Conservation (phyloP, 2,113 vertebrate species). For the Sturnira hondurensis region DNA sequence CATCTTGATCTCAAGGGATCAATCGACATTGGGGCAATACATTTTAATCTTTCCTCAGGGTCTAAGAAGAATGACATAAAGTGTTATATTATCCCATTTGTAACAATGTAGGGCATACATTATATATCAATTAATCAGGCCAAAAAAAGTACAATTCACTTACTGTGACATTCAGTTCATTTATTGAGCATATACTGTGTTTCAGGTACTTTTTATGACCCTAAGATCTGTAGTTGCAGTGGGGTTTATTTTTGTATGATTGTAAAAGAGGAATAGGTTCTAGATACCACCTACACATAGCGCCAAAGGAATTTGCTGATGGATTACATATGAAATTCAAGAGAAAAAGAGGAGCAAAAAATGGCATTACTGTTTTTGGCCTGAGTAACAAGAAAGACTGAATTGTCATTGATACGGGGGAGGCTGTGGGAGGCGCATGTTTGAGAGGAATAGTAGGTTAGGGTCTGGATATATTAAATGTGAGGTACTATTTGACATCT, state of each 20-base stretch:
- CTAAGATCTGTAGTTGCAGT: not conserved
- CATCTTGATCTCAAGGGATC: not conserved
- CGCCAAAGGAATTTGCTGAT: not conserved
- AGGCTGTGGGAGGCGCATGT: not conserved
- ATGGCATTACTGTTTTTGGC: not conserved
- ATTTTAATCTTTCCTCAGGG: not conserved
- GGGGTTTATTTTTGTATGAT: not conserved
- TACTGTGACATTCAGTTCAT: not conserved
- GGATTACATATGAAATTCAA: not conserved
- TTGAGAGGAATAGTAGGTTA: not conserved
- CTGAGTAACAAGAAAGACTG: not conserved
- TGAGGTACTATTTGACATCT: not conserved
- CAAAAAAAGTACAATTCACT: not conserved
- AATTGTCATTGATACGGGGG: not conserved
- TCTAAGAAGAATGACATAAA: slow-evolving; percentile 6
- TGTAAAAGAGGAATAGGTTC: not conserved
- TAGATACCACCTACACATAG: not conserved
- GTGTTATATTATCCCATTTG: not conserved
- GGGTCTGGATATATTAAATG: too few relatives aligned
- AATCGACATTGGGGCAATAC: not conserved
- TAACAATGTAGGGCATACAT: not conserved
- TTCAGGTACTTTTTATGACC: not conserved
- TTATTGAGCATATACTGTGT: not conserved
- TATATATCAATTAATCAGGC: not conserved
- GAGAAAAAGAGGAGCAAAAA: not conserved